Conservation (phyloP, 2,797 vertebrate genomes). For the Rhinogobio ventralis region DNA sequence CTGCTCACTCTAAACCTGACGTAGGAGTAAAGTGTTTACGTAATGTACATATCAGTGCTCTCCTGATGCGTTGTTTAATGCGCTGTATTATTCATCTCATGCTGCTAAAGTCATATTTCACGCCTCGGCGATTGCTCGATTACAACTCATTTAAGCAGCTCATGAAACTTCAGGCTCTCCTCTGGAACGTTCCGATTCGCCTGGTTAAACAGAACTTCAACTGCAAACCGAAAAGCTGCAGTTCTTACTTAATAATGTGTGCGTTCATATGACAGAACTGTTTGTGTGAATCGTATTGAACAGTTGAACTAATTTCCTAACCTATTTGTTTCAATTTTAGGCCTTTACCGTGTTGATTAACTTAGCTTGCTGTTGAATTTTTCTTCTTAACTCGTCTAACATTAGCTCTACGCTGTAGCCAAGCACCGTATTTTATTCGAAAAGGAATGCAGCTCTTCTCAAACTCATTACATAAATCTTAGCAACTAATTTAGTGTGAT, state of each 20-base stretch:
- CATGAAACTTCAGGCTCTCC: conserved; percentile 46
- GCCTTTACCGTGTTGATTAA: background rate
- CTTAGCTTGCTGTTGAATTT: background rate
- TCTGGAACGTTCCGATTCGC: conserved; percentile 35
- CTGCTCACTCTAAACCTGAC: conserved; percentile 38
- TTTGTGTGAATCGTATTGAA: background rate
- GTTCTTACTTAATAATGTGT: background rate
- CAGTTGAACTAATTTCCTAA: background rate
- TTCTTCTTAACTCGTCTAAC: background rate
- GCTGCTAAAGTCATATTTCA: conserved; percentile 64
- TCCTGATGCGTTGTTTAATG: conserved; percentile 59
- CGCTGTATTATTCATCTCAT: conserved; percentile 64
- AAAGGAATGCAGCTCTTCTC: conserved; percentile 31
- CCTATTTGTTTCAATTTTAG: background rate
- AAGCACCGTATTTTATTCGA: conserved; percentile 11
- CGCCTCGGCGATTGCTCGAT: conserved; percentile 59
- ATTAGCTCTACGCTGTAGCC: conserved; percentile 14
- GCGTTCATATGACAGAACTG: background rate
- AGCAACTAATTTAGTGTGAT: conserved; percentile 35
- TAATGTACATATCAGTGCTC: conserved; percentile 59
- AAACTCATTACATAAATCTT: conserved; percentile 37
- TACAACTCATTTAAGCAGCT: conserved; percentile 59
- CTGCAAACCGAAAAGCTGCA: background rate
- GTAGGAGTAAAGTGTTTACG: conserved; percentile 63
- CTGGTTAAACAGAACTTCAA: conserved; percentile 37